Evolutionary conservation across 2,797 vertebrate species (phyloP).

Genomic region (Enteromius trimaculatus): DNA sequence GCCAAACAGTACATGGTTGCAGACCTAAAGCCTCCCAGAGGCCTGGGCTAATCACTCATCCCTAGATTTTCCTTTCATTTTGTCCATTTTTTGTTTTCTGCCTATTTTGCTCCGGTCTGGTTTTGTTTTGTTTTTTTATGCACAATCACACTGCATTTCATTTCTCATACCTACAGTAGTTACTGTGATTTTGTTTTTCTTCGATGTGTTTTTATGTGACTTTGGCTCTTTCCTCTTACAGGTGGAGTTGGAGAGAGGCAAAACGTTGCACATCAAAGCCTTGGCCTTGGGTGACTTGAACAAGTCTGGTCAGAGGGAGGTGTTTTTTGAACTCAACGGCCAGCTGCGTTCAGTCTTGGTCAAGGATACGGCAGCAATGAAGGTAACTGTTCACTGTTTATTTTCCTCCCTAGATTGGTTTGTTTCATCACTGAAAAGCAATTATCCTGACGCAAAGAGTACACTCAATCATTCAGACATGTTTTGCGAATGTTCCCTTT

Average conservation of each 20-base stretch:
- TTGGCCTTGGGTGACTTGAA: slow-evolving; percentile 92
- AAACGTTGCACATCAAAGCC: slow-evolving; percentile 94
- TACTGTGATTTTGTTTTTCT: not conserved
- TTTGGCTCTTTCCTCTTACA: slow-evolving; percentile 25
- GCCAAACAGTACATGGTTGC: slow-evolving; percentile 24
- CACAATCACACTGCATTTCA: too few species aligned
- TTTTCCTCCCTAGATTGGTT: slow-evolving; percentile 38
- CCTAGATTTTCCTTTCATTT: slow-evolving; percentile 3
- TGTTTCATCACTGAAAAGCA: slow-evolving; percentile 47
- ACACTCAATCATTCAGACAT: slow-evolving; percentile 42
- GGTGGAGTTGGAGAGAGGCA: slow-evolving; percentile 87
- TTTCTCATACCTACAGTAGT: slow-evolving; percentile 7
- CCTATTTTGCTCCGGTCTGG: not conserved
- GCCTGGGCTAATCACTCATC: slow-evolving; percentile 27
- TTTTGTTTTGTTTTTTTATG: not conserved
- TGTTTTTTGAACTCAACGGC: slow-evolving; percentile 97
- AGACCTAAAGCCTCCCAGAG: slow-evolving; percentile 18
- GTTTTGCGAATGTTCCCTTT: slow-evolving; percentile 31
- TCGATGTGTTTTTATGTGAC: not conserved
- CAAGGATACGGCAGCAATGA: slow-evolving; percentile 90
- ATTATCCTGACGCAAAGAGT: slow-evolving; percentile 32
- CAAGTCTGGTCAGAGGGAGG: slow-evolving; percentile 90
- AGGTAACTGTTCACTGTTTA: slow-evolving; percentile 75
- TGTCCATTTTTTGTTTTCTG: not conserved
- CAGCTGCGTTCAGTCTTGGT: slow-evolving; percentile 93